A percentile compares a stretch with the other conserved stretches of the same genome.
These are phyloP conservation scores for Marisa cornuarietis DNA, from an alignment of 1,140 invertebrate species.

Conservation along the genomic window DNA sequence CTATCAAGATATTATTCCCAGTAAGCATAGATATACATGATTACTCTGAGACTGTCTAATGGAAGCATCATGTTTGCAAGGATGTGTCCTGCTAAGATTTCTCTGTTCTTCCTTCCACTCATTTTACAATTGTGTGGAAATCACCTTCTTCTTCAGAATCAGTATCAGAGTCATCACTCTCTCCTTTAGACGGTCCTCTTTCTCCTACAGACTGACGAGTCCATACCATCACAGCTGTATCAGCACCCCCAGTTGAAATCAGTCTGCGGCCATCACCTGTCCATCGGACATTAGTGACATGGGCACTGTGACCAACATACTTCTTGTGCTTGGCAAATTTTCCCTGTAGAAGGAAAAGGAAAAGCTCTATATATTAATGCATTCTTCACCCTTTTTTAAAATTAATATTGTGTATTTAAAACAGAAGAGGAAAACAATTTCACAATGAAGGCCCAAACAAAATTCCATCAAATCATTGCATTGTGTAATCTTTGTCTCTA, in stretches of 20 bases:
- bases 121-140: not conserved
- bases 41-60: too few species aligned
- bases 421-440: too few species aligned
- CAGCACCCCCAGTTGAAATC: conserved; percentile 64
- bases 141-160: conserved; percentile 66
- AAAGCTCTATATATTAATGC: too few species aligned
- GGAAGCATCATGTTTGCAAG: too few species aligned
- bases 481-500: not conserved
- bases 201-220: conserved; percentile 33
- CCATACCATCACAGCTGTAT: conserved; percentile 66
- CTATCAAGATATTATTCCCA: too few species aligned
- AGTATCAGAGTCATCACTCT: conserved; percentile 66
- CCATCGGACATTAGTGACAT: conserved; percentile 67
- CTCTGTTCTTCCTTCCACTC: not conserved
- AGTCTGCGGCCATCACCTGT: conserved; percentile 54
- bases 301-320: conserved; percentile 67
- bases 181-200: conserved; percentile 46
- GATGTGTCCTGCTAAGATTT: not conserved
- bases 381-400: too few species aligned
- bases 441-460: not conserved
- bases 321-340: conserved; percentile 68
- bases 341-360: conserved; percentile 45
- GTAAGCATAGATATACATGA: too few species aligned
- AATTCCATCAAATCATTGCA: not conserved
- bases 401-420: too few species aligned